Evolutionary conservation across 2,888 invertebrate genomes (phyloP).

Genomic region (Athalia cordata): DNA sequence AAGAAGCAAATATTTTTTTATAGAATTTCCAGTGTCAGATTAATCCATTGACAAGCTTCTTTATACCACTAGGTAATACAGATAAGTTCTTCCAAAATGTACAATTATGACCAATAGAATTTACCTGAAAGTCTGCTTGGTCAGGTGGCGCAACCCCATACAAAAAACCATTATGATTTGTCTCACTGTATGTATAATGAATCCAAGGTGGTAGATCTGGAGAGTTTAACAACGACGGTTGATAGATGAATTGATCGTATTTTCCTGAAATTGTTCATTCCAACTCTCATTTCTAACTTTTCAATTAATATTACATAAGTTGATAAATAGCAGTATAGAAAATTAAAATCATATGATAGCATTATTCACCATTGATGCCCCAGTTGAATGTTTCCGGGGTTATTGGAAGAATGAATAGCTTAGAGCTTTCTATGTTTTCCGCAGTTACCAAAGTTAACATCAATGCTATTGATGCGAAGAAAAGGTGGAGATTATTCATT

Average conservation of each 20-base stretch:
- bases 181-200: conserved; percentile 87
- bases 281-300: not conserved
- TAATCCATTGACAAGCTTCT: not conserved
- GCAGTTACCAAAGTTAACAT: conserved; percentile 48
- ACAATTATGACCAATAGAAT: conserved; percentile 28
- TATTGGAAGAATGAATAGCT: conserved; percentile 87
- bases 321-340: not conserved
- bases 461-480: conserved; percentile 58
- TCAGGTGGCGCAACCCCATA: conserved; percentile 88
- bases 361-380: conserved; percentile 80
- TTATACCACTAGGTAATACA: too few relatives aligned
- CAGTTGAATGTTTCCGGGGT: conserved; percentile 88
- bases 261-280: conserved; percentile 72
- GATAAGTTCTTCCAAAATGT: not conserved
- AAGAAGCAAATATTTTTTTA: not conserved
- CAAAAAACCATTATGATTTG: conserved; percentile 86
- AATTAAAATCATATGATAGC: not conserved
- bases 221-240: conserved; percentile 83
- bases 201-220: conserved; percentile 93
- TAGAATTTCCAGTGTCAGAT: not conserved
- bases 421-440: conserved; percentile 80
- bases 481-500: not conserved
- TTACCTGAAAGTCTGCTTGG: conserved; percentile 74
- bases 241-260: conserved; percentile 81
- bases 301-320: too few relatives aligned